Evolutionary conservation across 2,113 vertebrate genomes (phyloP).

Genomic region (Toxotes jaculatrix): DNA sequence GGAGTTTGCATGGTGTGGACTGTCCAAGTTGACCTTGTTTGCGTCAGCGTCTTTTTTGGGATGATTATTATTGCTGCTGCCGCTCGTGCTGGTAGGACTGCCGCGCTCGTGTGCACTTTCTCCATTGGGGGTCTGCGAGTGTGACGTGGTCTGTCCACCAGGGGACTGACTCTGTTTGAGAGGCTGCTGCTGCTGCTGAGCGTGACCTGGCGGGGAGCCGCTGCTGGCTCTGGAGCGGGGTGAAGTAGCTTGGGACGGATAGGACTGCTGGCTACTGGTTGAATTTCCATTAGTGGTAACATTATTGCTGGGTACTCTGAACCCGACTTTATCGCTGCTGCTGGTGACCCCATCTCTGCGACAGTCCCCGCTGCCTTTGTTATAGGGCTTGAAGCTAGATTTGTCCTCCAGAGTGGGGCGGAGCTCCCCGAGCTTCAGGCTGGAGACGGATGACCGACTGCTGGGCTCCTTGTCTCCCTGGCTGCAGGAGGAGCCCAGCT

Average conservation of each 20-base stretch:
- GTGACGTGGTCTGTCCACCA: conserved; percentile 62
- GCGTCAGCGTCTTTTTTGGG: conserved; percentile 84
- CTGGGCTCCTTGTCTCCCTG: conserved; percentile 89
- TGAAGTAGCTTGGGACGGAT: conserved; percentile 84
- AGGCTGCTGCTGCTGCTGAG: conserved; percentile 69
- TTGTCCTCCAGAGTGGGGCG: conserved; percentile 89
- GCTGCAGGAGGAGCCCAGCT: conserved; percentile 86
- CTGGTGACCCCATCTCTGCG: conserved; percentile 86
- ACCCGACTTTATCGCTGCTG: conserved; percentile 88
- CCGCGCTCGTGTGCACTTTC: conserved; percentile 66
- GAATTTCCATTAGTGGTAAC: conserved; percentile 59
- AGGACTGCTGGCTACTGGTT: conserved; percentile 82
- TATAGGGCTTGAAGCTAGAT: conserved; percentile 96
- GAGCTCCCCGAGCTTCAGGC: conserved; percentile 82
- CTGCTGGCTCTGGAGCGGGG: conserved; percentile 85
- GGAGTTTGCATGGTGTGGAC: conserved; percentile 84
- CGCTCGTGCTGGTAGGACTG: conserved; percentile 65
- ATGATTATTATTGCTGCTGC: conserved; percentile 34
- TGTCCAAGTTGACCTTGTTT: conserved; percentile 83
- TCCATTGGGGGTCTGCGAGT: conserved; percentile 66
- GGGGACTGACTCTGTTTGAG: conserved; percentile 78
- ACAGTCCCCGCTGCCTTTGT: conserved; percentile 85
- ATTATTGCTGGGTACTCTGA: conserved; percentile 87
- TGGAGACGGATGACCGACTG: conserved; percentile 74
- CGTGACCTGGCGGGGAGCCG: conserved; percentile 86